Base-by-base conservation (phyloP, 1,140 invertebrate species). In the Ruditapes philippinarum region DNA sequence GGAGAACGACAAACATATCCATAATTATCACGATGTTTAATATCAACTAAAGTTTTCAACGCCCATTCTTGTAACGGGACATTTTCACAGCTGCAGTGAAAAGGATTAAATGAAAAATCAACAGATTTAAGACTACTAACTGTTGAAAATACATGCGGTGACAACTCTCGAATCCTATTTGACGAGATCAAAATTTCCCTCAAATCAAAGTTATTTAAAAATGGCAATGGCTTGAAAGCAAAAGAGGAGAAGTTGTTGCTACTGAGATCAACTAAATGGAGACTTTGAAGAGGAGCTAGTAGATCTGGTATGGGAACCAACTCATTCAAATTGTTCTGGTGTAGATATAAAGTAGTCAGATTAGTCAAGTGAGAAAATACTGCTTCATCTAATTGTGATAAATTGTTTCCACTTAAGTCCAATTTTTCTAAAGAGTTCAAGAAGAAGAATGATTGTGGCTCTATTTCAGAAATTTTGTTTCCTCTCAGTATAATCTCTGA, bases 61-160 rank as follows among this genome's bases (percentile, higher is more conserved):
- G 65, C 31, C 86, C 86, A 88, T 33, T 88, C 76, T 74, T 68
- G 33, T 51, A 88, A 49, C 17, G 54, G 74, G 5, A 80, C n/a
- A 73, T 70, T 88, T 40, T 88, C 86, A 80, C 86, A 88, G 14
- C 65, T 45, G 38, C 86, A 88, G 25, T 80, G 28, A 54, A 88
- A 88, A 25, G 78, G 78, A 70, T 88, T 88, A 57, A 51, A 36
- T 31, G 86, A 88, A 81, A 88, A 88, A 42, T 88, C 86, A 14
- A 88, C 57, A 81, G 49, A 49, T 57, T 88, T 42, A n/a, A 88
- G 49, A 14, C 62, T 45, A 28, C 81, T 40, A n/a, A 88, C 9
- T 11, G 60, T 40, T n/a, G 60, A 54, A 68, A 88, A 88, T 14
- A 57, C 33, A 17, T 51, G 9, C 14, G 86, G 86, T 14, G 38